A percentile compares a stretch with the other conserved stretches of the same genome.
These are phyloP conservation scores for Natator depressus DNA, from an alignment of 2,113 vertebrate species.

Conservation along the genomic window DNA sequence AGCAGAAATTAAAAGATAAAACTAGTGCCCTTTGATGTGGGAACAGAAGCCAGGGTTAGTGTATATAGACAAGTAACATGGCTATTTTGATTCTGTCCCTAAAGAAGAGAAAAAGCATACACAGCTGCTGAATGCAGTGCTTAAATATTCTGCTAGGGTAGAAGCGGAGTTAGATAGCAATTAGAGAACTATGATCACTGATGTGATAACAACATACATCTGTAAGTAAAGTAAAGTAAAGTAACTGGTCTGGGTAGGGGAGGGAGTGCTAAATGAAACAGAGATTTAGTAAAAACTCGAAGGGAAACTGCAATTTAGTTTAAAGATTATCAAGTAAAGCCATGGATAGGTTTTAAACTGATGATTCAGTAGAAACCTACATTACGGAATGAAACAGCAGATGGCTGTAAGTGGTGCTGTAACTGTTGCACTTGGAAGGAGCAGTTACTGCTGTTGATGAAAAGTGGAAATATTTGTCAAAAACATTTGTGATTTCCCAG, in stretches of 20 bases:
- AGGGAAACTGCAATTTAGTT: neutral
- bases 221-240: neutral
- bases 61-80: neutral
- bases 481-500: conserved; percentile 24
- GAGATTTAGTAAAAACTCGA: neutral
- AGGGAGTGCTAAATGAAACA: neutral
- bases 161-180: neutral
- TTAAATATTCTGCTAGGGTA: neutral
- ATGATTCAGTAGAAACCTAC: neutral
- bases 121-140: neutral
- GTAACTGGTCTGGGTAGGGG: neutral
- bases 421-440: neutral
- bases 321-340: neutral
- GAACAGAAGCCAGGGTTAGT: fast-evolving
- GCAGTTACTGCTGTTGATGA: neutral
- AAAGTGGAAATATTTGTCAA: neutral
- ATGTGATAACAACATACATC: neutral
- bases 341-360: neutral
- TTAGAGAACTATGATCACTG: neutral
- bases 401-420: neutral
- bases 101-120: neutral
- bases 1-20: neutral
- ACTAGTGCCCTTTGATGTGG: neutral
- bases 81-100: neutral
- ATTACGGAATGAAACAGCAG: neutral